These are phyloP conservation scores for Myotis vivesi DNA, from an alignment of 2,797 vertebrate species.

Conservation along the genomic window DNA sequence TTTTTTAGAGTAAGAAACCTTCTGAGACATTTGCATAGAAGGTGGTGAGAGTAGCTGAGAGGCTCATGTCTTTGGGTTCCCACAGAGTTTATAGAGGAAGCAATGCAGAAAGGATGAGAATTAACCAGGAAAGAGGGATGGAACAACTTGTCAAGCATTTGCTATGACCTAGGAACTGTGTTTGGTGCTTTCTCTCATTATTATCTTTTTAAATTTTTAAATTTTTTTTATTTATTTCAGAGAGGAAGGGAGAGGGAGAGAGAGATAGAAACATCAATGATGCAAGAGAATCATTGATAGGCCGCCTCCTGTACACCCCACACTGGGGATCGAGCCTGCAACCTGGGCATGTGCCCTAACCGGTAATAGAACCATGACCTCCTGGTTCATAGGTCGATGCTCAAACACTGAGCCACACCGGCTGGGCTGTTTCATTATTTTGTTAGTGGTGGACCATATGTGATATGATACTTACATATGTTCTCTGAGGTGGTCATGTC, in stretches of 20 bases:
- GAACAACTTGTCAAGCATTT: neutral
- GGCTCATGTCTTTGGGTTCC: neutral
- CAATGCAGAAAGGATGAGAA: neutral
- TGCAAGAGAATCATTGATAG: too few relatives aligned
- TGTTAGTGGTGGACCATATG: neutral
- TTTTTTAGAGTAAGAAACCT: conserved; percentile 36
- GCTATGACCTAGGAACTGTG: neutral
- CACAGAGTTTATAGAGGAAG: neutral
- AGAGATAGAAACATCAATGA: too few relatives aligned
- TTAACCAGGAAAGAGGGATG: neutral
- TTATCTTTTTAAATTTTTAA: neutral
- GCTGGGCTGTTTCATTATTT: neutral
- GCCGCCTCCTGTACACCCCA: too few relatives aligned
- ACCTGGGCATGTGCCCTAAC: too few relatives aligned
- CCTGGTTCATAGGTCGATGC: too few relatives aligned
- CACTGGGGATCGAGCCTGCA: too few relatives aligned
- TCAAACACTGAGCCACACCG: too few relatives aligned
- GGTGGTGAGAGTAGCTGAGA: neutral
- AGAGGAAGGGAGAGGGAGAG: too few relatives aligned
- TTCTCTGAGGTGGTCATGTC: neutral
- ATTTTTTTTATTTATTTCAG: too few relatives aligned
- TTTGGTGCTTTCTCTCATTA: neutral
- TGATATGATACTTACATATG: neutral
- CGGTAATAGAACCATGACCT: too few relatives aligned
- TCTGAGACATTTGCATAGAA: neutral